Evolutionary conservation across 1,140 invertebrate genomes (phyloP).

Genomic region (Zaprionus davidi): DNA sequence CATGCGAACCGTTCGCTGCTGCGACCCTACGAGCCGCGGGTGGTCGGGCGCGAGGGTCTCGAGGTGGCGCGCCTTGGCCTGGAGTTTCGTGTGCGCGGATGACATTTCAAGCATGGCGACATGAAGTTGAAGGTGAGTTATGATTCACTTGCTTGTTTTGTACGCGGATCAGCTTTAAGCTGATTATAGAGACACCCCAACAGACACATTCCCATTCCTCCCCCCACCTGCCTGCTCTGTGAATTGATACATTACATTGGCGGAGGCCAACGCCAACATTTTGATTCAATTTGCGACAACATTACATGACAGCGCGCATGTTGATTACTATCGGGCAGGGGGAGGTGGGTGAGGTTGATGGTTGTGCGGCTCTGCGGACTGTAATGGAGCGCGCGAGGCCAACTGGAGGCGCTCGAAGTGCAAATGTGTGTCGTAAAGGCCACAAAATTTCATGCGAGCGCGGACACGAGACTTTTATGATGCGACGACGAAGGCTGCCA

Average conservation of each 20-base stretch:
- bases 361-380: neutral
- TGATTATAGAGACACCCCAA: conserved; percentile 48
- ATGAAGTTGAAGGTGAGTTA: conserved; percentile 90
- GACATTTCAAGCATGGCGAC: conserved; percentile 92
- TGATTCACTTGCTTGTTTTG: conserved; percentile 4
- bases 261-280: conserved; percentile 41
- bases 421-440: conserved; percentile 77
- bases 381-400: neutral
- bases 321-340: conserved; percentile 71
- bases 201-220: no score
- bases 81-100: conserved; percentile 90
- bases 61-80: conserved; percentile 90
- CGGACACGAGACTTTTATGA: conserved; percentile 59
- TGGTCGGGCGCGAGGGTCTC: conserved; percentile 85
- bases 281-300: conserved; percentile 79
- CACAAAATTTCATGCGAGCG: conserved; percentile 75
- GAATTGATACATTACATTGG: conserved; percentile 72
- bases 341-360: neutral
- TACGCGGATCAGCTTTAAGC: conserved; percentile 47
- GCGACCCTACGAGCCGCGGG: conserved; percentile 72
- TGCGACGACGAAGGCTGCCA: conserved; percentile 13
- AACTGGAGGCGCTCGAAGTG: conserved; percentile 38
- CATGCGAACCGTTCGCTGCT: conserved; percentile 86
- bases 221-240: neutral
- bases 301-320: conserved; percentile 78